phyloP scores from a whole-genome alignment of 1,140 invertebrate species.

The Hormaphis cornu region DNA sequence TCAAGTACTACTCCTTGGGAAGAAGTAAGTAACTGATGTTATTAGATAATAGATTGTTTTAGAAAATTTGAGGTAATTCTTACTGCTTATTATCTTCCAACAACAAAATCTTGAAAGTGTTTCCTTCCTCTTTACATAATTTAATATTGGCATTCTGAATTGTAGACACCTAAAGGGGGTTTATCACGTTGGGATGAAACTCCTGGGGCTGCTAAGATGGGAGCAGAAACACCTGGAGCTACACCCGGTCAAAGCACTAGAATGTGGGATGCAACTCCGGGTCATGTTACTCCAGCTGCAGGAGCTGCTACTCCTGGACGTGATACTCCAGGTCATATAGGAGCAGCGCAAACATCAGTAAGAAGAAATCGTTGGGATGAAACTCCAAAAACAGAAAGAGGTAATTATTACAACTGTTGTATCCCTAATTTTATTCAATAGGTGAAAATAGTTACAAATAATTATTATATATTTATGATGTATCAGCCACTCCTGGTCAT shows the following conservation, averaged over 20 bases:
- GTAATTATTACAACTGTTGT: conserved; percentile 44
- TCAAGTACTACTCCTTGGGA: conserved; percentile 50
- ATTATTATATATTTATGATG: neutral
- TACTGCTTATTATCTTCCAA: no score
- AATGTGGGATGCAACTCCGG: conserved; percentile 93
- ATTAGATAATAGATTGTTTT: no score
- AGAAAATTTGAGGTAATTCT: no score
- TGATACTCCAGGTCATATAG: conserved; percentile 78
- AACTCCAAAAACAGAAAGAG: conserved; percentile 92
- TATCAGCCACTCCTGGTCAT: conserved; percentile 82
- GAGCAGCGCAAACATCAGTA: conserved; percentile 52
- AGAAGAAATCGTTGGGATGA: conserved; percentile 98
- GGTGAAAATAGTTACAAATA: no score
- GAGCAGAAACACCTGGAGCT: conserved; percentile 82
- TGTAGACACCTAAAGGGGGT: conserved; percentile 16
- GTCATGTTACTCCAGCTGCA: conserved; percentile 63
- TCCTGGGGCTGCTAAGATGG: conserved; percentile 70
- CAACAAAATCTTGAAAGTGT: no score
- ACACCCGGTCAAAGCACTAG: conserved; percentile 66
- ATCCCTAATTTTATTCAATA: neutral
- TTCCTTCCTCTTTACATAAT: no score
- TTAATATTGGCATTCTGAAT: neutral
- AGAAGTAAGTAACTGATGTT: conserved; percentile 42
- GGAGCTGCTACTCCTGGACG: conserved; percentile 77
- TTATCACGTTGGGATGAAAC: conserved; percentile 85